phyloP scores from a whole-genome alignment of 1,140 invertebrate genomes.

The Aphaenogaster floridana region DNA sequence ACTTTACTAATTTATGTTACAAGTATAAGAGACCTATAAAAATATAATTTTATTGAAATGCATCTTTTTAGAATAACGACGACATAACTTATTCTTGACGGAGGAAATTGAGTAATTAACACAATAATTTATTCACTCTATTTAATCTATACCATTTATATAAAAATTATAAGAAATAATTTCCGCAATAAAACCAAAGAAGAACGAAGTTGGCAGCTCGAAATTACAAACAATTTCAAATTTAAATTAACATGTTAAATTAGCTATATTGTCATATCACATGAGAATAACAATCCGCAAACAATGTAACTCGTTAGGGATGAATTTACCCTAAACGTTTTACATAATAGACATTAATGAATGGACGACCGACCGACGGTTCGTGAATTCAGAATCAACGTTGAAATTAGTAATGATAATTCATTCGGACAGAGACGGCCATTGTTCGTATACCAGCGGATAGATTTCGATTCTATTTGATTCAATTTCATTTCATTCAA shows the following conservation, averaged over 20 bases:
- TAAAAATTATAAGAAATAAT: neutral
- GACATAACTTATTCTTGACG: neutral
- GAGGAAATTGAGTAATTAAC: neutral
- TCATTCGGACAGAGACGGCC: slow-evolving; percentile 17
- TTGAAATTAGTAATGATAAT: slow-evolving; percentile 77
- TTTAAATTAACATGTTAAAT: slow-evolving; percentile 58
- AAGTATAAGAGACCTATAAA: neutral
- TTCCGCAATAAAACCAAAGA: neutral
- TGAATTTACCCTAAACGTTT: slow-evolving; percentile 76
- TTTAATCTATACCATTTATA: neutral
- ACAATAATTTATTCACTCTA: neutral
- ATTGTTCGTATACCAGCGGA: slow-evolving; percentile 20
- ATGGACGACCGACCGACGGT: slow-evolving; percentile 60
- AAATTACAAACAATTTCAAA: neutral
- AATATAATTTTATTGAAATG: neutral
- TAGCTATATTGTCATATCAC: slow-evolving; percentile 68
- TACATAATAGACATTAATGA: slow-evolving; percentile 82
- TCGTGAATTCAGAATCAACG: slow-evolving; percentile 48
- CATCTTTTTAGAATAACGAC: neutral
- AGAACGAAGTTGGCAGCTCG: neutral
- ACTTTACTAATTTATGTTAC: neutral
- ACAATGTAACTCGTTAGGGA: slow-evolving; percentile 83
- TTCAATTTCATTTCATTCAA: slow-evolving; percentile 76
- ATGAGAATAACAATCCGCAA: slow-evolving; percentile 78
- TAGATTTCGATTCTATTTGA: slow-evolving; percentile 57